These are phyloP conservation scores for Okapia johnstoni DNA, from an alignment of 2,113 vertebrate species.

Conservation along the genomic window DNA sequence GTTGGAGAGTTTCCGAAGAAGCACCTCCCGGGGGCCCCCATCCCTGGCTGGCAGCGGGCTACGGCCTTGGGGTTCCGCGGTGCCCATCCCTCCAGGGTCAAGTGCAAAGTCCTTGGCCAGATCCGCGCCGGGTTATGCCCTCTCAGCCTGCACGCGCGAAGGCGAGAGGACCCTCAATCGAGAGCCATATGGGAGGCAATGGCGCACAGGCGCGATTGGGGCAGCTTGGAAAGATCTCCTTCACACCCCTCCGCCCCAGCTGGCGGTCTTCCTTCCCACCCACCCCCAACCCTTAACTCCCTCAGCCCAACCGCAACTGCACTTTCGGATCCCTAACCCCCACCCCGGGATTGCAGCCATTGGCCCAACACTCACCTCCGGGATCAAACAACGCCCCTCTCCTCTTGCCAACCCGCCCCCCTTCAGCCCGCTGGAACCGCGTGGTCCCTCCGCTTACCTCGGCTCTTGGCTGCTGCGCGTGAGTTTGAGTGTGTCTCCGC, in stretches of 20 bases:
- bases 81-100: background rate
- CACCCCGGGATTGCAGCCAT: background rate
- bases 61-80: background rate
- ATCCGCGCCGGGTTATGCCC: background rate
- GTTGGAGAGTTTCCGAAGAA: background rate
- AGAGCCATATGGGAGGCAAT: background rate
- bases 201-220: rapidly evolving
- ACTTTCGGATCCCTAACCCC: background rate
- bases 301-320: background rate
- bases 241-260: background rate
- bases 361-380: background rate
- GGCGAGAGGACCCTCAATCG: background rate
- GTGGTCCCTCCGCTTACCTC: background rate
- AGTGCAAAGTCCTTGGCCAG: background rate
- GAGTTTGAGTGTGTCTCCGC: background rate
- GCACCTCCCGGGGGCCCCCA: background rate
- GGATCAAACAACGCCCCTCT: background rate
- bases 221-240: background rate
- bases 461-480: background rate
- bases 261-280: background rate
- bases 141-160: background rate
- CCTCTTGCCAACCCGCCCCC: background rate
- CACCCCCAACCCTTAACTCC: background rate
- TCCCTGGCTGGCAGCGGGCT: background rate
- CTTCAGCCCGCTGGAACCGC: background rate